These are phyloP conservation scores for Tautogolabrus adspersus DNA, from an alignment of 2,113 vertebrate species.

Conservation along the genomic window DNA sequence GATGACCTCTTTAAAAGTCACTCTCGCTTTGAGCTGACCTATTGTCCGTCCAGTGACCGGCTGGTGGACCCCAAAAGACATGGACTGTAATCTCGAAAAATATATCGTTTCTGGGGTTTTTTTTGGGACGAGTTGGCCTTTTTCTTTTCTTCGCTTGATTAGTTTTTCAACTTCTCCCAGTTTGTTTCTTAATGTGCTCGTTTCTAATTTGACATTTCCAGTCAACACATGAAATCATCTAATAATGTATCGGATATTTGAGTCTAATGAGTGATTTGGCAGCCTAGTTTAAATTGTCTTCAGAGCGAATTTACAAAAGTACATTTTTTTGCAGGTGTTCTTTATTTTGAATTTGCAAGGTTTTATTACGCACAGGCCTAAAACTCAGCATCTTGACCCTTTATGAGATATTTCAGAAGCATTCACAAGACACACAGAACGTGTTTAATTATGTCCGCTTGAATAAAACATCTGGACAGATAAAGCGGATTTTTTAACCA, in stretches of 20 bases:
- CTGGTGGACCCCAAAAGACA: constrained; percentile 1
- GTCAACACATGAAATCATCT: not conserved
- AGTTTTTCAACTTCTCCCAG: not conserved
- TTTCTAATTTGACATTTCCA: not conserved
- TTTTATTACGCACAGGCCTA: constrained; percentile 1
- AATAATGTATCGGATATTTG: not conserved
- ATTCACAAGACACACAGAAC: too few relatives aligned
- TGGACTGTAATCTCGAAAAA: not conserved
- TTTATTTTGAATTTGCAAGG: not conserved
- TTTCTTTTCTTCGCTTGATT: not conserved
- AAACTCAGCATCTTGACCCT: not conserved
- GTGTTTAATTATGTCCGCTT: too few relatives aligned
- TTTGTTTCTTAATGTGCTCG: not conserved
- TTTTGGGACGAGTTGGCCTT: not conserved
- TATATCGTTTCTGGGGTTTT: not conserved
- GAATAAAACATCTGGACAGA: too few relatives aligned
- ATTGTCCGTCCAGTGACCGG: constrained; percentile 34
- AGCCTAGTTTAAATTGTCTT: not conserved
- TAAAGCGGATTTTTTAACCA: not conserved
- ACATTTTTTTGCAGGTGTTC: not conserved
- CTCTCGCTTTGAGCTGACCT: constrained; percentile 76
- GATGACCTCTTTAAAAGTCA: constrained; percentile 70
- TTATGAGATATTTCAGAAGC: not conserved
- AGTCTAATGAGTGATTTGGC: not conserved
- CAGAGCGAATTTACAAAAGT: not conserved